Conservation (phyloP, 1,140 invertebrate genomes). For the Anadara kagoshimensis region DNA sequence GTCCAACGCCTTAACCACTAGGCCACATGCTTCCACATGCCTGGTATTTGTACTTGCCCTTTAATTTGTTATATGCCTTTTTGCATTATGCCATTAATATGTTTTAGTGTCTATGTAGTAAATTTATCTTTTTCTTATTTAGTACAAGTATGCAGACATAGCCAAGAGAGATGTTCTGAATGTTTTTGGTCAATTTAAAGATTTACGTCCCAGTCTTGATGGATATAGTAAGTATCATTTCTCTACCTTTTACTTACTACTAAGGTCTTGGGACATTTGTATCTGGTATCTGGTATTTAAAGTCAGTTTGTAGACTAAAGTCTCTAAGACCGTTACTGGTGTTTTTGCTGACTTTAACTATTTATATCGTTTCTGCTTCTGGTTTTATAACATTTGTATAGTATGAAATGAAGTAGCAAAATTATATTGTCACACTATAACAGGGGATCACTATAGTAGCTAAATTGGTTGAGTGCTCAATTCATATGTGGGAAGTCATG, state of each 20-base stretch:
- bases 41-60: too few species aligned
- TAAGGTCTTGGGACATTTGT: background rate
- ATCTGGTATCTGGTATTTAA: background rate
- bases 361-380: background rate
- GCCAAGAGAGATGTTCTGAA: conserved; percentile 84
- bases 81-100: too few species aligned
- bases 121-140: conserved; percentile 9
- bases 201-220: conserved; percentile 80
- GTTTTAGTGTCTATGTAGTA: too few species aligned
- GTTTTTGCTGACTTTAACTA: background rate
- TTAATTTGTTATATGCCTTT: too few species aligned
- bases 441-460: too few species aligned
- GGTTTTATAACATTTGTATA: background rate
- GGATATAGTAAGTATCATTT: conserved; percentile 78
- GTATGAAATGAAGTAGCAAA: background rate
- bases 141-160: conserved; percentile 85
- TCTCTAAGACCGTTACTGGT: background rate
- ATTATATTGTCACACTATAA: too few species aligned
- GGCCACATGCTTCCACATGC: too few species aligned
- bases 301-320: too few species aligned
- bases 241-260: too few species aligned
- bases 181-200: conserved; percentile 83
- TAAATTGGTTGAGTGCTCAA: too few species aligned
- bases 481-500: too few species aligned
- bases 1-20: too few species aligned